Base-by-base conservation (phyloP, 2,888 invertebrate genomes). In the Drosophila nigricruria region DNA sequence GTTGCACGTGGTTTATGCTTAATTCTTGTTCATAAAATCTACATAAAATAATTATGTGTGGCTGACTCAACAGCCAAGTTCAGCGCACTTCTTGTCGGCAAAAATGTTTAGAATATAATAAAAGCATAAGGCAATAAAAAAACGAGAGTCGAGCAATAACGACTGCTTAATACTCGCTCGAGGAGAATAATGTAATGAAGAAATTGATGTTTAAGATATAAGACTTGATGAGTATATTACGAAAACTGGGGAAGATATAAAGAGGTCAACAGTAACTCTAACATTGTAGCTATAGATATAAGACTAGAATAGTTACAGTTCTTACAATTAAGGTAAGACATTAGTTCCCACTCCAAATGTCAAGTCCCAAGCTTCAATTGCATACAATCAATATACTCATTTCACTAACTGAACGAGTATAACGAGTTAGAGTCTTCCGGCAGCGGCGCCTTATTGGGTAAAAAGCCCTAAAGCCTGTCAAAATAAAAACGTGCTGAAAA, bases 11-110 rank as follows among this genome's bases (percentile, higher is more conserved):
- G 60, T 82, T 68, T 73, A 79, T 77, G 40, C 65, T 56, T 64
- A 59, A 81, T 62, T 45, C 68, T 60, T 27, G 43, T 36, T 23
- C 67, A 71, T 74, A 68, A 85, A 66, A 38, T 9, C 45, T 5
- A 52, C 20, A 38, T 18, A 12, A 45, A 83, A 49, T 32, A 32
- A 20, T 40, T 67, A 56, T 32, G 52, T 53, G 20, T 14, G 34
- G 38, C 32, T 79, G 85, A 81, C 36, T 85, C 68, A 67, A 25
- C n/a, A 5, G 56, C 6, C 42, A 67, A 83, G 83, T 83, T 82
- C 84, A 72, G 42, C 68, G 84, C 64, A 65, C 79, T 69, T 32
- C 72, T 67, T 36, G 63, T 40, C 23, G 36, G 42, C 36, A 23
- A 34, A 38, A 68, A 1, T 32, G 3, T 16, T 36, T 49, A 49